Conservation (phyloP, 2,888 invertebrate genomes). For the Tetranychus truncatus region DNA sequence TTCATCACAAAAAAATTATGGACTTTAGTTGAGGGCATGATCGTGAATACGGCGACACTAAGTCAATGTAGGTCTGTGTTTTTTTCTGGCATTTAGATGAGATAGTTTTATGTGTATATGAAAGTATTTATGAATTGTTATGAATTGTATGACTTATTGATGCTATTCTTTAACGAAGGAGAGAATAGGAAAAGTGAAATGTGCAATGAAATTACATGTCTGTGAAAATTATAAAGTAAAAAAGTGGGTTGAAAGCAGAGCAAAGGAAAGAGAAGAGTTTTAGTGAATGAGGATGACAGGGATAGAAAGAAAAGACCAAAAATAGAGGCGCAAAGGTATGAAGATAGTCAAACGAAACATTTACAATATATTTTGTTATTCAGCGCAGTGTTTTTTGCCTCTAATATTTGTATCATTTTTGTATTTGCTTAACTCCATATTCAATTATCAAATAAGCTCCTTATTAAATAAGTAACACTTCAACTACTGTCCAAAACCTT, state of each 20-base stretch:
- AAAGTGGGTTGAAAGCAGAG: background rate
- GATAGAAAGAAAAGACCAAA: background rate
- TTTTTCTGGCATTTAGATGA: background rate
- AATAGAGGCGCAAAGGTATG: background rate
- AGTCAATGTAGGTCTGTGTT: background rate
- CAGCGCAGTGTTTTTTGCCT: background rate
- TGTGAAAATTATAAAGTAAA: background rate
- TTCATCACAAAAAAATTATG: background rate
- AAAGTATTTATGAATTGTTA: background rate
- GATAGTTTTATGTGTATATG: background rate
- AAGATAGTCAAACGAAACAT: background rate
- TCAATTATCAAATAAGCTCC: background rate
- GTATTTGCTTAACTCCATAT: background rate
- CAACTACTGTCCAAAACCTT: conserved; percentile 6
- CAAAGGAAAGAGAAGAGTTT: background rate
- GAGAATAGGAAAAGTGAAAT: background rate
- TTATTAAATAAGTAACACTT: background rate
- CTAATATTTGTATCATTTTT: background rate
- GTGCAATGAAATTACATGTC: background rate
- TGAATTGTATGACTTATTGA: background rate
- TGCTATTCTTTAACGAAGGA: background rate
- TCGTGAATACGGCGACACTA: background rate
- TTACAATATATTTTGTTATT: background rate
- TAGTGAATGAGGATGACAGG: background rate
- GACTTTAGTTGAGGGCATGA: background rate